phyloP scores from a whole-genome alignment of 2,888 invertebrate species.

The Linnaemya tessellans region DNA sequence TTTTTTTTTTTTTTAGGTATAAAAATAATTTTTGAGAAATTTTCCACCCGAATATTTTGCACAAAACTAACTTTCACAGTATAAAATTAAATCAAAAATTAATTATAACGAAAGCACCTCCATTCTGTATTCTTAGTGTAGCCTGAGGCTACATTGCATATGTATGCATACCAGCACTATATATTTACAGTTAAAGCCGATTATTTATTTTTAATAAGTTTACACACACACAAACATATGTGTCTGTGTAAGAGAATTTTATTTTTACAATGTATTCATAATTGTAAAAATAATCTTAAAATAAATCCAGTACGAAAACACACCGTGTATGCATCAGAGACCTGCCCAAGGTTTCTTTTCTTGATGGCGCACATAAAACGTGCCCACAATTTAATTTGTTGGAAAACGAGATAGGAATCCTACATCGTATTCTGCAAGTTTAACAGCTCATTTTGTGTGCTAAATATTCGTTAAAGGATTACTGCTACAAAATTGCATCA shows the following conservation, averaged over 20 bases:
- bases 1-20: too few species aligned
- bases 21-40: too few species aligned
- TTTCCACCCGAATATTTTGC: too few species aligned
- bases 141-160: not conserved
- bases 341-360: not conserved
- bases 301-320: not conserved
- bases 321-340: not conserved
- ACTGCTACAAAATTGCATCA: too few species aligned
- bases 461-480: too few species aligned
- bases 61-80: too few species aligned
- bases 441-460: too few species aligned
- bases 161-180: not conserved
- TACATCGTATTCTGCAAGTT: too few species aligned
- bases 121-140: not conserved
- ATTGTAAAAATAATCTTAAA: slow-evolving; percentile 8
- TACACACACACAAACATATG: not conserved
- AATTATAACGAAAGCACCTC: too few species aligned
- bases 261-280: not conserved
- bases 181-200: slow-evolving; percentile 49
- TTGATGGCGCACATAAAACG: too few species aligned
- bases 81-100: not conserved
- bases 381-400: too few species aligned
- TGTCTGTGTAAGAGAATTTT: not conserved
- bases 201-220: slow-evolving; percentile 63
- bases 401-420: too few species aligned